These are phyloP conservation scores for Campoletis sonorensis DNA, from an alignment of 1,140 invertebrate species.

Conservation along the genomic window DNA sequence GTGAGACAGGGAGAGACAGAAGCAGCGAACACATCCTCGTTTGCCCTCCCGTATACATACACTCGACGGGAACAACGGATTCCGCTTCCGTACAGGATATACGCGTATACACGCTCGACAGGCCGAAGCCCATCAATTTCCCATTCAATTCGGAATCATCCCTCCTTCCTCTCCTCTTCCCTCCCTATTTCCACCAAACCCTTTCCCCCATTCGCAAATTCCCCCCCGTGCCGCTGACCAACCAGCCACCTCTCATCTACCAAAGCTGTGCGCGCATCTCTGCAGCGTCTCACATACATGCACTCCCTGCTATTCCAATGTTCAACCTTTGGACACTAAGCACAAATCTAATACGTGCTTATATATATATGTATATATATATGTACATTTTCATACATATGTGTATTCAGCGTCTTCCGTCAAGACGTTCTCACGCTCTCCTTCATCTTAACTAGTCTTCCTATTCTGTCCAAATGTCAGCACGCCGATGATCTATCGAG, in stretches of 20 bases:
- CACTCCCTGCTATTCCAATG: background rate
- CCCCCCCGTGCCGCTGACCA: conserved; percentile 10
- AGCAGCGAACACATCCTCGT: conserved; percentile 35
- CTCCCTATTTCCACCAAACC: conserved; percentile 39
- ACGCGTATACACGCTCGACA: conserved; percentile 62
- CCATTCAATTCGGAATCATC: conserved; percentile 63
- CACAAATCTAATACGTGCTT: background rate
- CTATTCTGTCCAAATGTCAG: background rate
- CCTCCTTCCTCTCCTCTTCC: conserved; percentile 25
- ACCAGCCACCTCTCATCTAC: background rate
- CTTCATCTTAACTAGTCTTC: background rate
- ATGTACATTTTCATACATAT: too few relatives aligned
- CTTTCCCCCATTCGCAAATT: conserved; percentile 20
- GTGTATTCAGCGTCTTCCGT: too few relatives aligned
- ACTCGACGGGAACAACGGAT: conserved; percentile 58
- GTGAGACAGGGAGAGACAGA: conserved; percentile 36
- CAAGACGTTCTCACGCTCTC: conserved; percentile 2
- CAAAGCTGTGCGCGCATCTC: background rate
- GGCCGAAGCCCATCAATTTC: conserved; percentile 67
- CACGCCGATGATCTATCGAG: conserved; percentile 12
- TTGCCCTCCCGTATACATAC: conserved; percentile 56
- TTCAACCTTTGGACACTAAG: background rate
- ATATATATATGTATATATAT: background rate
- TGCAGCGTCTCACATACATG: conserved; percentile 9
- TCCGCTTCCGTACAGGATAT: conserved; percentile 60